Base-by-base conservation (phyloP, 2,888 invertebrate genomes). In the Scrobipalpa costella region DNA sequence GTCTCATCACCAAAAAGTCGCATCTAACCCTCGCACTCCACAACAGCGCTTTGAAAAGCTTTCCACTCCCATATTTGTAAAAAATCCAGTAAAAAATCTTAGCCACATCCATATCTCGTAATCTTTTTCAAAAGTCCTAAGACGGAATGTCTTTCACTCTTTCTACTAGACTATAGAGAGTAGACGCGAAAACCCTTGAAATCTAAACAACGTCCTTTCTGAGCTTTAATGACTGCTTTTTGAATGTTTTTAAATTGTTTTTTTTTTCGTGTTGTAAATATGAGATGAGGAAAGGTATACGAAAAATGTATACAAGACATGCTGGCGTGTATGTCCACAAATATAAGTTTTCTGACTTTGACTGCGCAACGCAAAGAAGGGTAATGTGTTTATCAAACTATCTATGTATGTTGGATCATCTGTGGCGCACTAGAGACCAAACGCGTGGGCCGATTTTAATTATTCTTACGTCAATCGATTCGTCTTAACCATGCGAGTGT, bases 181-280 rank as follows among this genome's bases (percentile, higher is more conserved):
- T n/a, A 15, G 40, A 44, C 62, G 44, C 17, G 50, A 11, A 44
- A n/a, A 19, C 62, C 44, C 57, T 57, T 62, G 40, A 57, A 44
- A 62, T 57, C 57, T 44, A 38, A 52, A 61, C 50, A 40, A 47
- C 50, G 17, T 9, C 44, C 60, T 60, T 60, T 60, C 60, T 50
- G 11, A 1, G 38, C 50, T 19, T 15, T 61, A 61, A 61, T 61
- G 61, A 52, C 50, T 11, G 19, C 44, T n/a, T 62, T 55, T 62
- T 33, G n/a, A 38, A 15, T 19, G 6, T 38, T 55, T 62, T 62
- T 57, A 7, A 13, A 8, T 40, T 27, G 57, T 62, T 57, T 52
- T 52, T 34, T 50, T 21, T 19, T n/a, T n/a, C n/a, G n/a, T 11
- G 15, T 49, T 49, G 7, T 40, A 44, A 58, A 38, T 50, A 21